Evolutionary conservation across 2,797 vertebrate genomes (phyloP).

Genomic region (Spea hammondii): DNA sequence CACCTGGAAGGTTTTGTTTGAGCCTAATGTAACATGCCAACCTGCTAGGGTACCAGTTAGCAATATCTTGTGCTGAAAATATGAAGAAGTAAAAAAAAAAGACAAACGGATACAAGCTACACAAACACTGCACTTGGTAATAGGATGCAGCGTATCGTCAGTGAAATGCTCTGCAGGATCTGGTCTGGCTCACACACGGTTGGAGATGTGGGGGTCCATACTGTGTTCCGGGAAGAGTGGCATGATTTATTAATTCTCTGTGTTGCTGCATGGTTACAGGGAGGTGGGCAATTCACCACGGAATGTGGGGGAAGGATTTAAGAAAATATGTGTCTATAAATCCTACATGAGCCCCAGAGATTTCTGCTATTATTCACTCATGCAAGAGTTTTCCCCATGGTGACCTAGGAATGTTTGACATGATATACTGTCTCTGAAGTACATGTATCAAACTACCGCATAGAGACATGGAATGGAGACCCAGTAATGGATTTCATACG

Average conservation of each 20-base stretch:
- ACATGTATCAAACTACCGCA: neutral
- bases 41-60: conserved; percentile 4
- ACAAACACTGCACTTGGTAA: conserved; percentile 27
- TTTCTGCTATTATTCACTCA: neutral
- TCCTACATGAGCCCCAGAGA: neutral
- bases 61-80: conserved; percentile 6
- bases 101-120: conserved; percentile 29
- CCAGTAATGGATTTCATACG: conserved; percentile 55
- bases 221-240: neutral
- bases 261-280: neutral
- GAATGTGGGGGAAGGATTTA: neutral
- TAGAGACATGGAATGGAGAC: neutral
- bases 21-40: neutral
- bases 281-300: conserved; percentile 2
- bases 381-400: neutral
- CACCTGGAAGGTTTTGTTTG: neutral
- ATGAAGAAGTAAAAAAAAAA: conserved; percentile 14
- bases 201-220: neutral
- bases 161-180: neutral
- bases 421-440: conserved; percentile 50
- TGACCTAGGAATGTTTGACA: conserved; percentile 42
- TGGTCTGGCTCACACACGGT: neutral
- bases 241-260: neutral
- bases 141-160: conserved; percentile 1
- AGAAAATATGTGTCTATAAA: neutral